Base-by-base conservation (phyloP, 1,140 invertebrate species). In the Apis cerana region DNA sequence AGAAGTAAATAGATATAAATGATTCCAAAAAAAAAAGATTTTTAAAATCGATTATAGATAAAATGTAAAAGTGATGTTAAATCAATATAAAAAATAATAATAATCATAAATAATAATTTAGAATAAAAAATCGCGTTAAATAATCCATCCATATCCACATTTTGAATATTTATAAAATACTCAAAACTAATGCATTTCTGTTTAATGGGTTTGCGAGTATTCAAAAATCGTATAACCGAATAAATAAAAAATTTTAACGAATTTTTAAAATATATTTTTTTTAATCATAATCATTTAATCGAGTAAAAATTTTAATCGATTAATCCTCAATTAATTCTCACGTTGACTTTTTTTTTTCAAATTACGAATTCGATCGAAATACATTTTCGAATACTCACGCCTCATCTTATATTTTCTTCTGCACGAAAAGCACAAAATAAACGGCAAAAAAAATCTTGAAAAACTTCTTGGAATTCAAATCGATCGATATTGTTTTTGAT, bases 111-210 rank as follows among this genome's bases (percentile, higher is more conserved):
- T 43, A 43, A 7, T 43, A 43, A 43, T 43, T 43, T 43, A 43
- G 33, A 43, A 43, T 7, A 21, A 21, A 21, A 48, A 8, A 23
- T 3, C 12, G 8, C 50, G 13, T 50, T 7, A 15, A 50, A 23
- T 12, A 19, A 21, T 72, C 23, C 54, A 54, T 68, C 52, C 52
- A 67, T 27, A 50, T 19, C 59, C 43, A 56, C 59, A 64, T 48
- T 69, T 59, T 62, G 59, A 74, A 17, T 56, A 17, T 23, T 58
- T 23, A 19, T 19, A 13, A 17, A 62, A 52, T 52, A 23, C 0
- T 58, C 61, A 58, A 80, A 75, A 75, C 13, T 64, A 64, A 52
- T 64, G 74, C n/a, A 19, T 62, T 8, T 58, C 23, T 54, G n/a
- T 48, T 59, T 19, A 61, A 2, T 43, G 33, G 12, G 19, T 17